Base-by-base conservation (phyloP, 2,113 vertebrate species). In the Gadus macrocephalus region DNA sequence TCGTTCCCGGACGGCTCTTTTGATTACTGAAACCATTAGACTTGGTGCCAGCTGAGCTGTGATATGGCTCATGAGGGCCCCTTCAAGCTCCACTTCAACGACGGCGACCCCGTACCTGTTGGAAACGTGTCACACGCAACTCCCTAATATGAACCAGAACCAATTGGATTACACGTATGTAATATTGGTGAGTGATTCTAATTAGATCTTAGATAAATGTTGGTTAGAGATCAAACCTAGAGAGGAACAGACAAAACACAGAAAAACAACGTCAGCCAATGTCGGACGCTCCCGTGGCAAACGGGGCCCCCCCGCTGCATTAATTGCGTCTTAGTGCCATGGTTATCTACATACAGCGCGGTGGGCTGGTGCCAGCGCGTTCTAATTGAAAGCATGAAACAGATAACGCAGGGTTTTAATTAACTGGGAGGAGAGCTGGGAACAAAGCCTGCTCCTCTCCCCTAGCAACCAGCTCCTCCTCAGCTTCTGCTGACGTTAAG, bases 331-430 rank as follows among this genome's bases (percentile, higher is more conserved):
- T 86, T 85, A 84, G 85, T 84, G 67, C 82, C 80, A 70, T 81
- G 87, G 83, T 83, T 89, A 79, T 90, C 86, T 80, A 56, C 73
- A 71, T 79, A 70, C 73, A 77, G 80, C 77, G 75, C 72, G 63
- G 79, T 87, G 83, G 88, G 66, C 60, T 63, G 49, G 73, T 83
- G 84, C 87, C 88, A 89, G 69, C 77, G 64, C 73, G 75, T 78
- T 85, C 77, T 89, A 87, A 88, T 87, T 90, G 86, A 91, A 89
- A 89, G 86, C 86, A 84, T 89, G 84, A 86, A 86, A 83, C 73
- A 76, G 81, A 87, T 90, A 87, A 89, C 82, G 84, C 78, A 83
- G 76, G 79, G 69, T 88, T 90, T 89, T 89, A 88, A 91, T 90
- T 86, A 89, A 88, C 83, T 86, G 76, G 85, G 83, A 87, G 78